These are phyloP conservation scores for Aptenodytes patagonicus DNA, from an alignment of 2,113 vertebrate species.

Conservation along the genomic window DNA sequence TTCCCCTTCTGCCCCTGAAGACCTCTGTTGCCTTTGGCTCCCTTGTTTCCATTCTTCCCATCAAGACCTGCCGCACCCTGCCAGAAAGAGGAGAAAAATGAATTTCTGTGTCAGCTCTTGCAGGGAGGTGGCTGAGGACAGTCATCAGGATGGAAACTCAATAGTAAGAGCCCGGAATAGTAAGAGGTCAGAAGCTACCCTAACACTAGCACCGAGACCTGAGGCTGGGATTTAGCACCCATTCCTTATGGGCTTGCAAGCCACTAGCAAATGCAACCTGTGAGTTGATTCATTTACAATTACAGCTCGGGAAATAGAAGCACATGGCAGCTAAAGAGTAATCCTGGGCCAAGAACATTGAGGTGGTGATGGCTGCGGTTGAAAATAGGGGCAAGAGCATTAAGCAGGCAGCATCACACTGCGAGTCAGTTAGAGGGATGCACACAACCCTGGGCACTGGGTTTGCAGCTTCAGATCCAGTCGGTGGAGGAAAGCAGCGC, in stretches of 20 bases:
- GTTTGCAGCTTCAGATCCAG: neutral
- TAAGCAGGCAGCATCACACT: neutral
- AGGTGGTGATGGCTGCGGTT: neutral
- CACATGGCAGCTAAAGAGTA: fast-evolving
- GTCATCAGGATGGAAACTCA: neutral
- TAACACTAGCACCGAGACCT: neutral
- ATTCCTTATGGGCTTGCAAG: neutral
- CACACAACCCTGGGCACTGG: neutral
- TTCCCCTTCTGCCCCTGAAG: slow-evolving; percentile 79
- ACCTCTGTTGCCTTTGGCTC: slow-evolving; percentile 82
- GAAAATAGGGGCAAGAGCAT: neutral
- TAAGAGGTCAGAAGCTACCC: neutral
- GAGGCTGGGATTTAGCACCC: neutral
- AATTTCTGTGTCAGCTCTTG: neutral
- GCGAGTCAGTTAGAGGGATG: neutral
- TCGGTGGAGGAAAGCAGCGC: fast-evolving
- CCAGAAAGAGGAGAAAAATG: neutral
- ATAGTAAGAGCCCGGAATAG: neutral
- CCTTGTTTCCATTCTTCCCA: slow-evolving; percentile 80
- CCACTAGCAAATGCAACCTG: neutral
- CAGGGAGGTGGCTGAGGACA: neutral
- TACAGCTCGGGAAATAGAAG: neutral
- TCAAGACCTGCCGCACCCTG: slow-evolving; percentile 82
- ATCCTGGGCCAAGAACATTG: too few species aligned
- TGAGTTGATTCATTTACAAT: neutral